Evolutionary conservation across 2,797 vertebrate genomes (phyloP), one percentile per base, ranked within the genome.

Genomic region (Caiman crocodilus): DNA sequence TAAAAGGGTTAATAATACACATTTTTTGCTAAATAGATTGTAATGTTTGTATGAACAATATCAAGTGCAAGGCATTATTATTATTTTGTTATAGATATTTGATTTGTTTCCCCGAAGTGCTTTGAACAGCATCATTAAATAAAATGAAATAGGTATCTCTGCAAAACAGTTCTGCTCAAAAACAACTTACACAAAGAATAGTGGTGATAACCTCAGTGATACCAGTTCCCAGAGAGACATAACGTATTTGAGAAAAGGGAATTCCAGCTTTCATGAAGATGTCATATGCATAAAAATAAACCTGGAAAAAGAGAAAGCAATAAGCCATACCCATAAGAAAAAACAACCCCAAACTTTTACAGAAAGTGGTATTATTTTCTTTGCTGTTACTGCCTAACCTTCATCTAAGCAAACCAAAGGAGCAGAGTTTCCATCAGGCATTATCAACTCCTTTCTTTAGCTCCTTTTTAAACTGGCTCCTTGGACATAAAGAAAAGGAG

Each of bases 261-360:
- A 99, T 98, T 83, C 98, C 98, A 63, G 98, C 98, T 2, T 96
- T 97, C 59, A 91, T 92, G 84, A 99, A 98, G 86, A 99, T 96
- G 14, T 97, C 97, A 90, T 97, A 98, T 42, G 98, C 98, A 86
- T 99, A 99, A 90, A 98, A 98, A 96, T 98, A 99, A 79, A 99
- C 98, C 98, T 99, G 96, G 3, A 78, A 57, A 79, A 81, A 79
- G 0, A 94, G 79, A 85, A 74, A 85, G 10, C 13, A 35, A 23
- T 82, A 81, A 16, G n/a, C 18, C 85, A 35, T 30, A 63, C 7
- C 35, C 35, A 28, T 5, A 15, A 57, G 13, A 79, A 35, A 81
- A 92, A 63, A 60, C 17, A 88, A 77, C 5, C 56, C 21, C 7
- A 42, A 42, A 25, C 28, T 16, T 82, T 82, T 88, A 57, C 18